Conservation (phyloP, 1,140 invertebrate species). For the Caenorhabditis inopinata region DNA sequence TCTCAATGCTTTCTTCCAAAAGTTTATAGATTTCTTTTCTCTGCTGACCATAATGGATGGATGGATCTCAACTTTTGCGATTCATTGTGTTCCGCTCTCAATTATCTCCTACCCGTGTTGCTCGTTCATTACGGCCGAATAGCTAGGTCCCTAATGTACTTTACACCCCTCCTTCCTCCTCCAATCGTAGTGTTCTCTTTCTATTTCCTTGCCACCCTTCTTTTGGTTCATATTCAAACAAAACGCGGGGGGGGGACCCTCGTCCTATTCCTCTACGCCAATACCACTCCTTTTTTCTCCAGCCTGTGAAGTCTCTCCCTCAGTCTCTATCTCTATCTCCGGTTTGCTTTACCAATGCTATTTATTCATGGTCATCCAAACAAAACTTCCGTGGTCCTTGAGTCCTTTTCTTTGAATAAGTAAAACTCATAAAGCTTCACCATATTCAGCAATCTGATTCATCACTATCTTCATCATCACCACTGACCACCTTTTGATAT, state of each 20-base stretch:
- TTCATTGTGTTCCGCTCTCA: conserved; percentile 5
- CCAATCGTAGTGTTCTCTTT: background rate
- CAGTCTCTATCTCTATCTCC: conserved; percentile 8
- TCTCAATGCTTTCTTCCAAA: too few species aligned
- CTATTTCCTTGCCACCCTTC: background rate
- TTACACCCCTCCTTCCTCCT: background rate
- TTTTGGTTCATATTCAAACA: conserved; percentile 34
- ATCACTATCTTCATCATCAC: background rate
- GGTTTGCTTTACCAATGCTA: conserved; percentile 21
- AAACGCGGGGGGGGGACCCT: conserved; percentile 11
- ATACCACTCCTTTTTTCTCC: background rate
- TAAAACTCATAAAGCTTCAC: background rate
- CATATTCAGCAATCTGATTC: background rate
- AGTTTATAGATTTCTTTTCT: too few species aligned
- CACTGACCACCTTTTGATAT: background rate
- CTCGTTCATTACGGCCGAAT: conserved; percentile 19
- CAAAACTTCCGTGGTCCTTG: background rate
- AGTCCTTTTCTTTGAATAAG: background rate
- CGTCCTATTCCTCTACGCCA: background rate
- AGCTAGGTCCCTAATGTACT: conserved; percentile 14
- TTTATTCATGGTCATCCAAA: conserved; percentile 33
- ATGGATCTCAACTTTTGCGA: background rate
- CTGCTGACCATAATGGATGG: conserved; percentile 18
- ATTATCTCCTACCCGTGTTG: conserved; percentile 7
- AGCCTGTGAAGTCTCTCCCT: background rate